These are phyloP conservation scores for Cranoglanis bouderius DNA, from an alignment of 2,113 vertebrate genomes.

Conservation along the genomic window DNA sequence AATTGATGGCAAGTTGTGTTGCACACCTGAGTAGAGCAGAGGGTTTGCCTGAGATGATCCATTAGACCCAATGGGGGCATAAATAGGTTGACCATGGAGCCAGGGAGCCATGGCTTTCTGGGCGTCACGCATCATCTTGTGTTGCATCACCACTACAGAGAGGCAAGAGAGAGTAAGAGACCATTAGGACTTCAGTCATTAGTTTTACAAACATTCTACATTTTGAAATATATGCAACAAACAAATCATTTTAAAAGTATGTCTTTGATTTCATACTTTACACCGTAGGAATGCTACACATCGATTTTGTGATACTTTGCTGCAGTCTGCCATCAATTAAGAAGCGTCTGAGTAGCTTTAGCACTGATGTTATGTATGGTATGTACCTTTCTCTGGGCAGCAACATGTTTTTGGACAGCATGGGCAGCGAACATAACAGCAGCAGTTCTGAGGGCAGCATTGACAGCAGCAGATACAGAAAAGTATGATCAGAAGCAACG, in stretches of 20 bases:
- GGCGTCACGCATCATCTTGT: conserved; percentile 83
- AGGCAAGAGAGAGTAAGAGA: no score
- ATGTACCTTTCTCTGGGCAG: conserved; percentile 91
- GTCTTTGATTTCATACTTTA: background rate
- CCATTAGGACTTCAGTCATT: background rate
- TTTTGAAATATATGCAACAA: background rate
- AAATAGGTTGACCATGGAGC: conserved; percentile 79
- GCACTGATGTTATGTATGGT: background rate
- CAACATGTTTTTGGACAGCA: conserved; percentile 92
- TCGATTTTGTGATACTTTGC: background rate
- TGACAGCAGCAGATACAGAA: conserved; percentile 93
- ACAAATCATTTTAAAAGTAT: background rate
- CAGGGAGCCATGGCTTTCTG: conserved; percentile 79
- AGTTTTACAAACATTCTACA: background rate
- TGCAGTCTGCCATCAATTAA: background rate
- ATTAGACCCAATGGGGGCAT: conserved; percentile 71
- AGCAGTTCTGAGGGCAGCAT: conserved; percentile 94
- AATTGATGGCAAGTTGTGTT: background rate
- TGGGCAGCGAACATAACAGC: conserved; percentile 90
- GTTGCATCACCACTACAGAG: conserved; percentile 80
- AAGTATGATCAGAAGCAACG: conserved; percentile 81
- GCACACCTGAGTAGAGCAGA: conserved; percentile 76
- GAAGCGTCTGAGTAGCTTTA: background rate
- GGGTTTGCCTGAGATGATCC: conserved; percentile 85
- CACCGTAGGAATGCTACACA: background rate